Evolutionary conservation across 2,797 vertebrate genomes (phyloP).

Genomic region (Pseudomugil tenellus): DNA sequence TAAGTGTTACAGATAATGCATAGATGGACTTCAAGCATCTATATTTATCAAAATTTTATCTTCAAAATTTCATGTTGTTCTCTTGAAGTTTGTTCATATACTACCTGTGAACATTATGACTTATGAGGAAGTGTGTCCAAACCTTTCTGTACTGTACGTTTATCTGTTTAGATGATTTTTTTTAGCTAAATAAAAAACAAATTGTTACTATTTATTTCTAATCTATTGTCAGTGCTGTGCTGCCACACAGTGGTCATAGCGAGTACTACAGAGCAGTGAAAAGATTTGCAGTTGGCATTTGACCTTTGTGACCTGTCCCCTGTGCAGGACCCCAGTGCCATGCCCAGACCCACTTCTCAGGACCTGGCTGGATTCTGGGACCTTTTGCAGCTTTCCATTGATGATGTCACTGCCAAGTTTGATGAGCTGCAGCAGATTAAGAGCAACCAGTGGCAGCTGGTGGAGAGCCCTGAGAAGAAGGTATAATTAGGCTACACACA

Average conservation of each 20-base stretch:
- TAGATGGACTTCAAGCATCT: too few relatives aligned
- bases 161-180: too few relatives aligned
- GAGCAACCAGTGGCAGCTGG: slow-evolving; percentile 92
- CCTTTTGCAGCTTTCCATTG: slow-evolving; percentile 97
- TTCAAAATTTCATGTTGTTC: neutral
- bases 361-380: slow-evolving; percentile 99
- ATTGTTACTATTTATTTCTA: neutral
- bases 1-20: too few relatives aligned
- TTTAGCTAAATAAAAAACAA: neutral
- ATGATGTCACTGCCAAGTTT: slow-evolving; percentile 99
- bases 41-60: neutral
- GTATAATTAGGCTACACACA: slow-evolving; percentile 65
- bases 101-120: too few relatives aligned
- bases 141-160: neutral
- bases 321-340: slow-evolving; percentile 94
- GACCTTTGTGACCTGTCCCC: neutral
- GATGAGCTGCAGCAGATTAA: slow-evolving; percentile 97
- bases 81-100: neutral
- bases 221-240: slow-evolving; percentile 25
- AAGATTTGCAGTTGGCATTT: neutral
- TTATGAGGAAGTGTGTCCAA: too few relatives aligned
- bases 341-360: slow-evolving; percentile 98
- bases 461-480: slow-evolving; percentile 92
- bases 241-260: slow-evolving; percentile 61
- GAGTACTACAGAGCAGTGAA: slow-evolving; percentile 1